phyloP scores from a whole-genome alignment of 2,888 invertebrate genomes.

The Megamerina dolium region DNA sequence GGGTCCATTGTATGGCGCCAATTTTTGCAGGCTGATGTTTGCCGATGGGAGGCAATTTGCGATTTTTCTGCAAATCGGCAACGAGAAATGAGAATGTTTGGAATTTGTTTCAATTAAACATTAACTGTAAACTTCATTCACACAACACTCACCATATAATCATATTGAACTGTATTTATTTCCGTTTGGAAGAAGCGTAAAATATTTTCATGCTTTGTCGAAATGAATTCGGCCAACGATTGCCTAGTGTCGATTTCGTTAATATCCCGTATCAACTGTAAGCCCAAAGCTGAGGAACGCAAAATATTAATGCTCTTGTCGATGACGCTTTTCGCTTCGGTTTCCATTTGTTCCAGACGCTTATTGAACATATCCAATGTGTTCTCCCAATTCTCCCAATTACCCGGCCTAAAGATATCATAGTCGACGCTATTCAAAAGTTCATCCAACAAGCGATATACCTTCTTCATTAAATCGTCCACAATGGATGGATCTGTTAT shows the following conservation, averaged over 20 bases:
- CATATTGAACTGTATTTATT: slow-evolving; percentile 64
- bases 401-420: slow-evolving; percentile 72
- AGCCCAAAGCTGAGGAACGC: slow-evolving; percentile 74
- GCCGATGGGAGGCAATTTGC: slow-evolving; percentile 51
- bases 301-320: slow-evolving; percentile 78
- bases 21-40: slow-evolving; percentile 74
- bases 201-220: slow-evolving; percentile 77
- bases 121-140: neutral
- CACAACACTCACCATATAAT: slow-evolving; percentile 62
- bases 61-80: slow-evolving; percentile 25
- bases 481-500: slow-evolving; percentile 82
- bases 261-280: slow-evolving; percentile 73
- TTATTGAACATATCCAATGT: slow-evolving; percentile 71
- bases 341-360: slow-evolving; percentile 68
- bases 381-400: slow-evolving; percentile 81
- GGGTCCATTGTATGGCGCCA: slow-evolving; percentile 81
- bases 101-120: neutral
- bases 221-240: slow-evolving; percentile 65
- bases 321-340: slow-evolving; percentile 77
- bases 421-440: slow-evolving; percentile 73
- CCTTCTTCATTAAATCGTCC: slow-evolving; percentile 75
- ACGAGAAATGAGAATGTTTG: slow-evolving; percentile 7
- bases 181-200: slow-evolving; percentile 81
- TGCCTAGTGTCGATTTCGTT: slow-evolving; percentile 70
- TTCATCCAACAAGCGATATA: slow-evolving; percentile 69